A percentile compares a stretch with the other conserved stretches of the same genome.
Conservation (phyloP, 2,888 invertebrate genomes). For the Agrochola lychnidis region DNA sequence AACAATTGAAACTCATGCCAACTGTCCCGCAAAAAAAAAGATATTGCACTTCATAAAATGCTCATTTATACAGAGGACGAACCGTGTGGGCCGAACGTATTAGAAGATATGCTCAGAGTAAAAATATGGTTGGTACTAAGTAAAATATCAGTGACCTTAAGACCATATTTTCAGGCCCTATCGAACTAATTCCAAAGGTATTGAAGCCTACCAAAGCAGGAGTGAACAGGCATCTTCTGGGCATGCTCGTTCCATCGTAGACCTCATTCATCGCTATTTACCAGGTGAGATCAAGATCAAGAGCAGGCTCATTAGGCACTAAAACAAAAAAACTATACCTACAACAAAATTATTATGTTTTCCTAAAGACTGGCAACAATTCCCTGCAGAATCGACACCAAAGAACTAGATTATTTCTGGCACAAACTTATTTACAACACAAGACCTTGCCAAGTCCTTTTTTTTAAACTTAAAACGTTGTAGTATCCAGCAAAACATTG, state of each 20-base stretch:
- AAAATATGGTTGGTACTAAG: neutral
- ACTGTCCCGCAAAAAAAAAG: conserved; percentile 3
- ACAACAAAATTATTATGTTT: neutral
- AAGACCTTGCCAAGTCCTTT: conserved; percentile 44
- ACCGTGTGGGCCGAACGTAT: neutral
- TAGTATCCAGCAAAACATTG: neutral
- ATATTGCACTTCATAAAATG: neutral
- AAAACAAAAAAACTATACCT: neutral
- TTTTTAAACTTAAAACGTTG: conserved; percentile 24
- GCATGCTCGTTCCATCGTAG: too few relatives aligned
- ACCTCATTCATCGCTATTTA: neutral
- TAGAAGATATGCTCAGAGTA: neutral
- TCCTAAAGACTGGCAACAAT: neutral
- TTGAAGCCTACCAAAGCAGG: neutral
- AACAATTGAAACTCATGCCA: conserved; percentile 29
- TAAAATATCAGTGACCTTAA: neutral
- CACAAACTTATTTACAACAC: conserved; percentile 21
- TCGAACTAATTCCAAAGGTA: too few relatives aligned
- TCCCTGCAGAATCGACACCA: neutral
- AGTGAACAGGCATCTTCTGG: too few relatives aligned
- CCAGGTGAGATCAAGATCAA: neutral
- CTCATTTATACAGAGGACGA: neutral
- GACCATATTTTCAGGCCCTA: neutral
- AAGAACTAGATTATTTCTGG: conserved; percentile 9
- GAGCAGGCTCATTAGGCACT: neutral